These are phyloP conservation scores for Trachythela sp. DNA, from an alignment of 64 coral and sea anemone species.

Conservation along the genomic window DNA sequence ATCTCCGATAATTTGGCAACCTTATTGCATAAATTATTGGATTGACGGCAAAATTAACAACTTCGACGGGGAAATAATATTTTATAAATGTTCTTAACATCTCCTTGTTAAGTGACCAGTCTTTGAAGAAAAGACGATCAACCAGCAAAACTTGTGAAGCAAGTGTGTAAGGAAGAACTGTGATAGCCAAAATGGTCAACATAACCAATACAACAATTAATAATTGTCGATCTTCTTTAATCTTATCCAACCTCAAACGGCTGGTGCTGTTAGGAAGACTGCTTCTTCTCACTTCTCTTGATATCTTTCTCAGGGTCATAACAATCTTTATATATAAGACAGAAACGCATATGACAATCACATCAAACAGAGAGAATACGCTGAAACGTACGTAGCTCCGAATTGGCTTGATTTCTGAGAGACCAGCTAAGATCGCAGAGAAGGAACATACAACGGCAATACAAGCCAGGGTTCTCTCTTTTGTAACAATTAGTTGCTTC, in stretches of 20 bases:
- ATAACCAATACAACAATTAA: not conserved
- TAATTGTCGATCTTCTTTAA: not conserved
- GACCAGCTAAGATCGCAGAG: not conserved
- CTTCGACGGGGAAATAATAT: not conserved
- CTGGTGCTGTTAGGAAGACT: not conserved
- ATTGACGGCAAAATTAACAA: conserved; percentile 5
- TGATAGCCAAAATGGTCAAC: not conserved
- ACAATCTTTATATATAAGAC: not conserved
- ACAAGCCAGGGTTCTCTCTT: not conserved
- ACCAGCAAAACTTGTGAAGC: not conserved
- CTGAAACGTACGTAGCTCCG: not conserved
- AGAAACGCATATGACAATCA: not conserved
- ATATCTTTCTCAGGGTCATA: not conserved
- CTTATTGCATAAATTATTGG: not conserved
- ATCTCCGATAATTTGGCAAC: not conserved
- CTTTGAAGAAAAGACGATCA: not conserved
- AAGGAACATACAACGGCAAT: not conserved
- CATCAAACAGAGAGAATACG: not conserved
- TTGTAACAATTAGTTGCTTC: not conserved
- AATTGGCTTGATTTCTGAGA: not conserved
- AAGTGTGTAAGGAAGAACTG: not conserved
- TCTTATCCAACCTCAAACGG: not conserved
- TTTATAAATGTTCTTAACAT: not conserved
- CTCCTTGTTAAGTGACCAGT: not conserved
- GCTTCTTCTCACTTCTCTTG: not conserved